Percentiles rank a stretch among this genome's conserved stretches.
Conservation (phyloP, 2,797 vertebrate genomes). For the Chloroceryle amazona region DNA sequence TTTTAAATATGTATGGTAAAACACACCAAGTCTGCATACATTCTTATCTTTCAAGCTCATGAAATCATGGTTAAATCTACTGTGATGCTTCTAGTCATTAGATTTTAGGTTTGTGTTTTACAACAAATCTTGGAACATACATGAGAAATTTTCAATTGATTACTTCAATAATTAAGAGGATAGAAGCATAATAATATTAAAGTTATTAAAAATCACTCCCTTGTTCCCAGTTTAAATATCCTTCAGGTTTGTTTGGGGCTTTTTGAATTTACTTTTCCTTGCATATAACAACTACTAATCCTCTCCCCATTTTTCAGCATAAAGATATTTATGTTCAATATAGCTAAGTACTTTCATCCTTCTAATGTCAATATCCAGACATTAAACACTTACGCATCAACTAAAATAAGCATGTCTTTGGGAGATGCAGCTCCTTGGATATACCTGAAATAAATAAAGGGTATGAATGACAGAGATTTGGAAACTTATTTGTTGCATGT, state of each 20-base stretch:
- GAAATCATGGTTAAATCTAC: background rate
- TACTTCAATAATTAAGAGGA: background rate
- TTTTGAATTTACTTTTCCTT: background rate
- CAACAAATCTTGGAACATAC: background rate
- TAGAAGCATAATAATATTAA: background rate
- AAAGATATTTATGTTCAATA: background rate
- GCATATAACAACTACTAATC: background rate
- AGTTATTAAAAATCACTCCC: background rate
- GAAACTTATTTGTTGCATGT: background rate
- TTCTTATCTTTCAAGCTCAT: background rate
- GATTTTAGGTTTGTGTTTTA: background rate
- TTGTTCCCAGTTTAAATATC: background rate
- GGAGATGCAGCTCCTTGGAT: constrained; percentile 98
- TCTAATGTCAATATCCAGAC: background rate
- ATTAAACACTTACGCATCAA: constrained; percentile 93
- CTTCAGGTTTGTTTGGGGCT: background rate
- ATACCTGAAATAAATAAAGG: constrained; percentile 87
- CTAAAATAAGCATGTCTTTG: constrained; percentile 99
- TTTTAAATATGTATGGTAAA: background rate
- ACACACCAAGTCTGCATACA: background rate
- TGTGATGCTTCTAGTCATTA: background rate
- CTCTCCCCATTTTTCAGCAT: background rate
- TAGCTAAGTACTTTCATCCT: background rate
- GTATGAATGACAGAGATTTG: background rate
- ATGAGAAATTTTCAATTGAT: background rate